These are phyloP conservation scores for Bembecia ichneumoniformis DNA, from an alignment of 2,888 invertebrate species.

Conservation along the genomic window DNA sequence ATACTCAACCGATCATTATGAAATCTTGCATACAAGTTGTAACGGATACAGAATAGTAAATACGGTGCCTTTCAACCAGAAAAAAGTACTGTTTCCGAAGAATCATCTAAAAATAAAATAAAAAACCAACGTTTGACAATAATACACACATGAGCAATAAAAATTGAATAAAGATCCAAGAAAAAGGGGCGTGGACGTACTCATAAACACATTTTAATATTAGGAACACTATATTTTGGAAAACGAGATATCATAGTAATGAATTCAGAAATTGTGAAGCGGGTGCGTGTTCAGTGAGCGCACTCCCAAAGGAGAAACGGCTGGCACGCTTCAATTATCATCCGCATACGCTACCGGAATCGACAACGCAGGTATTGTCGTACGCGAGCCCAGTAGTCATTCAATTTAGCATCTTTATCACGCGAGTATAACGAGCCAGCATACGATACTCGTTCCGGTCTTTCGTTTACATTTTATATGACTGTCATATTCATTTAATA, in stretches of 20 bases:
- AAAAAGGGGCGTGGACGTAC: too few relatives aligned
- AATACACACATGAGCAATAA: too few relatives aligned
- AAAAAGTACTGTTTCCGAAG: too few relatives aligned
- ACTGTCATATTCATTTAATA: background rate
- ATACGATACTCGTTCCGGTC: background rate
- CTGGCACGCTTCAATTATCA: slow-evolving; percentile 55
- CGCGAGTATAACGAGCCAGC: background rate
- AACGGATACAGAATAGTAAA: too few relatives aligned
- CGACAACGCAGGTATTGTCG: slow-evolving; percentile 35
- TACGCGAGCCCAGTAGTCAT: slow-evolving; percentile 29
- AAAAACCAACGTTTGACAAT: too few relatives aligned
- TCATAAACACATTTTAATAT: too few relatives aligned
- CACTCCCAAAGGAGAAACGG: slow-evolving; percentile 38
- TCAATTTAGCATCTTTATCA: slow-evolving; percentile 24
- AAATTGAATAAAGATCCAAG: too few relatives aligned
- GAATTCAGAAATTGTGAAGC: background rate
- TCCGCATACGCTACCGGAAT: slow-evolving; percentile 41
- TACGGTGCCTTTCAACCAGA: too few relatives aligned
- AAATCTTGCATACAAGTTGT: too few relatives aligned
- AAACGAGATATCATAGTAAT: background rate
- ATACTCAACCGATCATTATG: too few relatives aligned
- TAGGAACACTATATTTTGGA: background rate
- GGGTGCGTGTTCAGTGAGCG: slow-evolving; percentile 10
- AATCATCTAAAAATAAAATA: too few relatives aligned
- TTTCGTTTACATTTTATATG: background rate